Percentiles rank a stretch among this genome's conserved stretches.
Evolutionary conservation across 2,888 invertebrate genomes (phyloP).

Genomic region (Rotaria socialis): DNA sequence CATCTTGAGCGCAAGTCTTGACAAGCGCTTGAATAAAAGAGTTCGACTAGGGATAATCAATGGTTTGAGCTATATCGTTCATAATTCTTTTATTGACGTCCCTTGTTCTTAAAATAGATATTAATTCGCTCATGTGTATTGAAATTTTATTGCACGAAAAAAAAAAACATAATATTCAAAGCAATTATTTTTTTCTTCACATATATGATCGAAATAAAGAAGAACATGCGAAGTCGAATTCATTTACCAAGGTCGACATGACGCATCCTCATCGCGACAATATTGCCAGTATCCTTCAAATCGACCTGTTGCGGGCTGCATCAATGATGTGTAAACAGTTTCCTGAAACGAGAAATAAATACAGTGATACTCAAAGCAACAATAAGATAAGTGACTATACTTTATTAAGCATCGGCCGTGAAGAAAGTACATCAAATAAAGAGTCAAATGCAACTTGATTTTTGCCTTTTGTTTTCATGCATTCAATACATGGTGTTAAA

Average conservation of each 20-base stretch:
- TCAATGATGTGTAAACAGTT: constrained; percentile 63
- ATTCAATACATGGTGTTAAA: constrained; percentile 62
- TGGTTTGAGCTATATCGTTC: no score
- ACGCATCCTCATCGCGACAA: constrained; percentile 53
- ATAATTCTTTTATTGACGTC: no score
- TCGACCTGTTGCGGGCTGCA: constrained; percentile 61
- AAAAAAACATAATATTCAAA: no score
- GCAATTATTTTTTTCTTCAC: no score
- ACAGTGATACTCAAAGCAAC: no score
- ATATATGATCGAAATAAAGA: no score
- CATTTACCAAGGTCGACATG: constrained; percentile 16
- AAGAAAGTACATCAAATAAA: constrained; percentile 63
- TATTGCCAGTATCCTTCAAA: constrained; percentile 62
- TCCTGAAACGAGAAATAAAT: constrained; percentile 53
- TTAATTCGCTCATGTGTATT: no score
- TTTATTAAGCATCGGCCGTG: constrained; percentile 64
- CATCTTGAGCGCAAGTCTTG: no score
- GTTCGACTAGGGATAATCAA: no score
- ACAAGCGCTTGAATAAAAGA: no score
- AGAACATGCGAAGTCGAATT: background rate
- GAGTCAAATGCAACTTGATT: constrained; percentile 52
- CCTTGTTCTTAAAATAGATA: no score
- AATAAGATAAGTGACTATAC: constrained; percentile 50
- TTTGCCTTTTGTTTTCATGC: constrained; percentile 59
- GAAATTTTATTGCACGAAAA: no score